Conservation (phyloP, 2,113 vertebrate genomes). For the Saguinus imperator region DNA sequence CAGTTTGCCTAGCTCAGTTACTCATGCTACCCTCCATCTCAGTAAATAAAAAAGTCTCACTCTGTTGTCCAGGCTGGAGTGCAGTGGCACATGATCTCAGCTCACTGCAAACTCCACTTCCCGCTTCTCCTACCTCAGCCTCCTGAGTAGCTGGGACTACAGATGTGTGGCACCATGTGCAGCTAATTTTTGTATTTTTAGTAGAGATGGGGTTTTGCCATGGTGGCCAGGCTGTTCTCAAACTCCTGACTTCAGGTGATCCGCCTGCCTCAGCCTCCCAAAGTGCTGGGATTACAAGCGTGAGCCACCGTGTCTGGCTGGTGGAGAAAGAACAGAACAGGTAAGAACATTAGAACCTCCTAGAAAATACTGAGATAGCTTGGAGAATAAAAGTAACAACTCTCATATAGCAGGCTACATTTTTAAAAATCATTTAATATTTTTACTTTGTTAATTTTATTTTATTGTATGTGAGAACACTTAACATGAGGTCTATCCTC, state of each 20-base stretch:
- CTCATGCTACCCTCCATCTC: neutral
- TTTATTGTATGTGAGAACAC: neutral
- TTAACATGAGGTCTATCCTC: neutral
- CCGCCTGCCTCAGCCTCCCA: too few species aligned
- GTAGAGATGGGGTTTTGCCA: too few species aligned
- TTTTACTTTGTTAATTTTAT: neutral
- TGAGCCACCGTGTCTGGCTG: too few species aligned
- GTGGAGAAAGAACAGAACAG: neutral
- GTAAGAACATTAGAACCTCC: neutral
- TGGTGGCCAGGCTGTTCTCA: too few species aligned
- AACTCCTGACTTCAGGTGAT: too few species aligned
- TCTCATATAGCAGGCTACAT: neutral
- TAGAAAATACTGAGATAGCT: neutral
- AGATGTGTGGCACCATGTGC: fast-evolving
- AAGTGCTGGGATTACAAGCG: too few species aligned
- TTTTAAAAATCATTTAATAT: neutral
- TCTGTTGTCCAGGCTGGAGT: too few species aligned
- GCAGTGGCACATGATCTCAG: too few species aligned
- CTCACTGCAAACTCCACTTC: too few species aligned
- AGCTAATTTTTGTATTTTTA: too few species aligned
- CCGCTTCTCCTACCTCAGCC: too few species aligned
- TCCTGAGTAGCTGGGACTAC: too few species aligned
- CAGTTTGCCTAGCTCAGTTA: neutral
- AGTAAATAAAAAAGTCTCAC: neutral
- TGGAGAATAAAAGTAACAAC: neutral